Percentiles rank a stretch among this genome's conserved stretches.
Conservation (phyloP, 2,888 invertebrate species). For the Beris chalybata region DNA sequence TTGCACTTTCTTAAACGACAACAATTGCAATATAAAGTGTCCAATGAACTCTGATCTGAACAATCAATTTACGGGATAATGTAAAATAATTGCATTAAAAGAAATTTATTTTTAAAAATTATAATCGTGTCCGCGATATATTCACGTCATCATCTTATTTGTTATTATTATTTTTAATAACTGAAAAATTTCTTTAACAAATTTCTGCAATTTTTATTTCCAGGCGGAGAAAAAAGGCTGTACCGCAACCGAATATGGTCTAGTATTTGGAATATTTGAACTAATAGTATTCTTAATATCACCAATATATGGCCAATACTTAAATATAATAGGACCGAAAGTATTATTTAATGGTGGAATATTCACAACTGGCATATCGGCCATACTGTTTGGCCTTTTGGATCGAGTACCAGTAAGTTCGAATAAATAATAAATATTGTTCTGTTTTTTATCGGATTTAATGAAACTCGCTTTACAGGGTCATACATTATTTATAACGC, state of each 20-base stretch:
- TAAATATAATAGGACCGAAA: constrained; percentile 78
- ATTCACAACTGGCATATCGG: constrained; percentile 78
- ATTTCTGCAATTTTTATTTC: constrained; percentile 21
- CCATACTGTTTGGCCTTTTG: constrained; percentile 72
- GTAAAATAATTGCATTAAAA: too few relatives aligned
- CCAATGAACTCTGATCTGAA: too few relatives aligned
- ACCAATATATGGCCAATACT: constrained; percentile 78
- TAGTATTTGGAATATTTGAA: constrained; percentile 86
- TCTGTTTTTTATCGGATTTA: not conserved
- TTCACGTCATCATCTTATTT: not conserved
- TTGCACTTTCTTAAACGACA: too few relatives aligned
- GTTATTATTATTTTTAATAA: not conserved
- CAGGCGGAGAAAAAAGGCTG: constrained; percentile 77
- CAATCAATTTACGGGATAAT: too few relatives aligned
- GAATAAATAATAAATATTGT: not conserved
- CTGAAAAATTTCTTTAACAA: constrained; percentile 3
- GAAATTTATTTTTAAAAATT: too few relatives aligned
- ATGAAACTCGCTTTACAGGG: constrained; percentile 53
- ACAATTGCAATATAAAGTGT: too few relatives aligned
- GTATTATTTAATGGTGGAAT: constrained; percentile 80
- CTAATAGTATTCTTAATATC: constrained; percentile 80
- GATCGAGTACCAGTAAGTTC: constrained; percentile 40
- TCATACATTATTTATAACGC: constrained; percentile 71
- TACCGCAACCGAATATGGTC: constrained; percentile 78
- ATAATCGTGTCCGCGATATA: not conserved